A percentile compares a stretch with the other conserved stretches of the same genome.
phyloP scores from a whole-genome alignment of 2,113 vertebrate genomes.

The Cheirogaleus medius region DNA sequence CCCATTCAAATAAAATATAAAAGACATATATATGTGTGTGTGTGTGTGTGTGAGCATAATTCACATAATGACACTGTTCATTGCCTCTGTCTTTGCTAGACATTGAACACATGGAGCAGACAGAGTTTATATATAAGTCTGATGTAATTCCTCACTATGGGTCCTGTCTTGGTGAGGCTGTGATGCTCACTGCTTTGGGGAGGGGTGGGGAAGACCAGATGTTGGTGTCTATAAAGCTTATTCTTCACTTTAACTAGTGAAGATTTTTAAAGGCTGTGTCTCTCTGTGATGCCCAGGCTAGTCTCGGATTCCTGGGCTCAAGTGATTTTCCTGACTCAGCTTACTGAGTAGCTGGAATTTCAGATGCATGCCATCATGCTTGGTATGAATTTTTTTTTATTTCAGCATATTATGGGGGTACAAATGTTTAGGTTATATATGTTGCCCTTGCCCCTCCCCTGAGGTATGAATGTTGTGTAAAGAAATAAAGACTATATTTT shows the following conservation, averaged over 20 bases:
- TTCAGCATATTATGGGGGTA: no score
- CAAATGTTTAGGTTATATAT: no score
- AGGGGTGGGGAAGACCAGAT: neutral
- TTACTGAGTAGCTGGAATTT: no score
- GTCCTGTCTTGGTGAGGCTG: neutral
- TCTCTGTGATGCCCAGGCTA: no score
- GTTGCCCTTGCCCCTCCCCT: no score
- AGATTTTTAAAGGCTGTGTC: no score
- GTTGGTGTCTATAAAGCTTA: neutral
- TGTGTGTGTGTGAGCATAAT: neutral
- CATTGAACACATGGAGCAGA: neutral
- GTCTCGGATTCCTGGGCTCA: no score
- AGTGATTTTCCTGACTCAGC: no score
- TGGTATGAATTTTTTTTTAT: neutral
- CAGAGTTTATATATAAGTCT: neutral
- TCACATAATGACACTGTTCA: neutral
- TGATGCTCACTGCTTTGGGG: neutral
- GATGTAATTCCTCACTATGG: neutral
- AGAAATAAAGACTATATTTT: neutral
- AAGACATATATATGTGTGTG: neutral
- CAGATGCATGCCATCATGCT: no score
- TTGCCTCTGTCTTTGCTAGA: neutral
- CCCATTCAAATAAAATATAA: slow-evolving; percentile 16
- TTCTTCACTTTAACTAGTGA: neutral
- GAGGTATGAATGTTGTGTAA: neutral